Evolutionary conservation across 2,113 vertebrate species (phyloP).

Genomic region (Calidris pugnax): DNA sequence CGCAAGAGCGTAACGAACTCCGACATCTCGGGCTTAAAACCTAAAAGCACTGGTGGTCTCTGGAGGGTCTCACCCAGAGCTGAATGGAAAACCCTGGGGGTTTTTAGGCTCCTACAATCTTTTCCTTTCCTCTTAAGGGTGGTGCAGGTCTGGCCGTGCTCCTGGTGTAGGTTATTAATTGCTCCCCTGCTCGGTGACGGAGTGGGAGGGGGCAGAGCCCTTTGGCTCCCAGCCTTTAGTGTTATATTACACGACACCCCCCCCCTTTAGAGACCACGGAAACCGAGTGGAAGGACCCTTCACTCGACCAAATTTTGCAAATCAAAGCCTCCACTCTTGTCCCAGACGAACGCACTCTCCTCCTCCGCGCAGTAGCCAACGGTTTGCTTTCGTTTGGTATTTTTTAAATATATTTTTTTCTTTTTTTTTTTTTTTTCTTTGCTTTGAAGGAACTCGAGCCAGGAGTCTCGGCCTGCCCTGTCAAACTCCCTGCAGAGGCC

Average conservation of each 20-base stretch:
- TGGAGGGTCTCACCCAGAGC: background rate
- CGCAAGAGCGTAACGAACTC: background rate
- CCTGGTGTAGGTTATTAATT: background rate
- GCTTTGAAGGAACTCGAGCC: conserved; percentile 82
- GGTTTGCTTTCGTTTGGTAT: background rate
- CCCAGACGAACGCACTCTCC: accelerated
- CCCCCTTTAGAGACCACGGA: background rate
- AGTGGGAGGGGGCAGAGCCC: background rate
- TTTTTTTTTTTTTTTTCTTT: background rate
- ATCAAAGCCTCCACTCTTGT: background rate
- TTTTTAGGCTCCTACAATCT: background rate
- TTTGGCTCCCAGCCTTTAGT: background rate
- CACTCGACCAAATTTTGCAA: background rate
- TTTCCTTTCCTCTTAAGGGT: background rate
- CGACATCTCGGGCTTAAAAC: background rate
- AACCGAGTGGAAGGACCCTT: background rate
- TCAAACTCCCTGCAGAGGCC: conserved; percentile 84
- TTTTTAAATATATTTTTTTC: background rate
- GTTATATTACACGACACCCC: accelerated
- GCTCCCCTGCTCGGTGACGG: background rate
- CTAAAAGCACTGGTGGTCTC: background rate
- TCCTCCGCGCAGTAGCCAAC: background rate
- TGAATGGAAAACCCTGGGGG: background rate
- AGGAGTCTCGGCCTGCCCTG: conserved; percentile 87
- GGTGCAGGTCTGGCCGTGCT: background rate